Evolutionary conservation across 2,888 invertebrate species (phyloP), one percentile per base, ranked within the genome.

Genomic region (Proisotoma minuta): DNA sequence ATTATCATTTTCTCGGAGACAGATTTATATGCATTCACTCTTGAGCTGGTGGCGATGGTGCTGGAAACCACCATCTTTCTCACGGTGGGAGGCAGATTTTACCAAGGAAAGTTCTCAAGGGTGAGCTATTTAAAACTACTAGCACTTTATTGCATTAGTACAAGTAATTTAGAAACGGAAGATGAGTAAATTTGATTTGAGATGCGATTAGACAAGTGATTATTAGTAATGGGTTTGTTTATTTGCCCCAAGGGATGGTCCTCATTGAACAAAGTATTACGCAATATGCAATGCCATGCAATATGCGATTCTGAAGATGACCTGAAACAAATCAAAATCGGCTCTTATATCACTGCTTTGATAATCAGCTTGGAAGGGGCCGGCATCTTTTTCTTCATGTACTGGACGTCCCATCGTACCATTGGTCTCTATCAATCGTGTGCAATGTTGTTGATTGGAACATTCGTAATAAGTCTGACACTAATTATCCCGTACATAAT

Each of bases 1-100:
- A 62, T 62, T 26, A 51, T 26, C 23, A 60, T 71, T 29, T 71
- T 69, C 34, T 40, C 26, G 26, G 69, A 68, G 34, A 71, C 71
- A 2, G 71, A 72, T 61, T 49, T 72, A n/a, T 70, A 72, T 43
- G 63, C 68, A 4, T 69, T 72, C 56, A 70, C 68, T 20, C 67
- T 69, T 26, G 69, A 72, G 52, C 61, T 62, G 12, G 39, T 70
- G 20, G 71, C 69, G 8, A 70, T 72, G 68, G 65, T 72, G 1
- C 18, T 66, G 29, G 66, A 70, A 57, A 72, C 71, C 2, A 63
- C 68, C 1, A 56, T 60, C 15, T 34, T 72, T 12, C 48, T 69
- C 1, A 59, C 60, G 2, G 61, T 63, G 49, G 69, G 69, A 29
- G 43, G 66, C 27, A n/a, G n/a, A n/a, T 34, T 66, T 15, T 53